phyloP scores from a whole-genome alignment of 2,797 vertebrate genomes.

The Sylvia borin region DNA sequence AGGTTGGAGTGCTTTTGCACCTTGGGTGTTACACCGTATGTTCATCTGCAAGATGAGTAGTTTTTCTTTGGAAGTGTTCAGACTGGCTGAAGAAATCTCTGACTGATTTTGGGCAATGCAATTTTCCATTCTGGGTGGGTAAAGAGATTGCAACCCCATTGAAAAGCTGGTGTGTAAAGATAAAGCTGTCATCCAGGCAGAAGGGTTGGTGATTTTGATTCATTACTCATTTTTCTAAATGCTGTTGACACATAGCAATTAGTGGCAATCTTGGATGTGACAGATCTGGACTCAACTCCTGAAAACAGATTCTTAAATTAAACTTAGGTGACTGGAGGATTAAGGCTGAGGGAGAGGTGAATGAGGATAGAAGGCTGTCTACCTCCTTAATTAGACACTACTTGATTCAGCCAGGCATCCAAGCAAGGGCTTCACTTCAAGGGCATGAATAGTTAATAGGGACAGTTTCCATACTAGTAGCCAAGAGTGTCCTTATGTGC shows the following conservation, averaged over 20 bases:
- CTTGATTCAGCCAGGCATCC: constrained; percentile 36
- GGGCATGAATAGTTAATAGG: constrained; percentile 13
- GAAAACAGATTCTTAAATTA: constrained; percentile 57
- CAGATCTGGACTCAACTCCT: constrained; percentile 9
- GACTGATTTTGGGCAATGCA: not conserved
- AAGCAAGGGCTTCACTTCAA: constrained; percentile 48
- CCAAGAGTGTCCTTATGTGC: not conserved
- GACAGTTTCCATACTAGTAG: not conserved
- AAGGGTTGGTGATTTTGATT: constrained; percentile 14
- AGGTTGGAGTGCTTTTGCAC: not conserved
- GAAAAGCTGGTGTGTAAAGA: not conserved
- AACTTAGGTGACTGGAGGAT: constrained; percentile 20
- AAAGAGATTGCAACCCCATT: not conserved
- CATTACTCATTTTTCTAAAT: constrained; percentile 23
- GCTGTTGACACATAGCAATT: constrained; percentile 49
- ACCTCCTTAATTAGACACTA: constrained; percentile 43
- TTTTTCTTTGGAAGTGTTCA: not conserved
- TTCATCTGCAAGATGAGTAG: not conserved
- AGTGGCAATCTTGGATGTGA: constrained; percentile 6
- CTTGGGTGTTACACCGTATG: not conserved
- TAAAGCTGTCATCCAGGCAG: constrained; percentile 26
- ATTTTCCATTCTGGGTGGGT: not conserved
- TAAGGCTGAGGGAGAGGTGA: constrained; percentile 6
- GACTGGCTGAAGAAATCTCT: not conserved
- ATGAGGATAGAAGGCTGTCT: constrained; percentile 3